phyloP scores from a whole-genome alignment of 30 jellyfish, hydroid and myxozoan genomes.

The Pelagia noctiluca region DNA sequence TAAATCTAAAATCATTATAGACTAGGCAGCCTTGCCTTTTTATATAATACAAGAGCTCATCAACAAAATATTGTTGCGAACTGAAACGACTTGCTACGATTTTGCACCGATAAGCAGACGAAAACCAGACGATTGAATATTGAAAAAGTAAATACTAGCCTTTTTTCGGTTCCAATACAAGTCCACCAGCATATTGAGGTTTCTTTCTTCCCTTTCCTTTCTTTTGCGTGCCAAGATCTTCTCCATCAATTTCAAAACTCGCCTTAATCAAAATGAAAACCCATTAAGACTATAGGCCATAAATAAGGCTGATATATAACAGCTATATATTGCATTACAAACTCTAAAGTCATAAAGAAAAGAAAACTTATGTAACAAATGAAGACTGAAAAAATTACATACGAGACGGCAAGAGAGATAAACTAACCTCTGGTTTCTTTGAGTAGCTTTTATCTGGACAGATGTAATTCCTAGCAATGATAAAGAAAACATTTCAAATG shows the following conservation, averaged over 20 bases:
- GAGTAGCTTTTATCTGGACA: conserved; percentile 85
- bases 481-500: background rate
- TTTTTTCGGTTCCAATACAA: conserved; percentile 96
- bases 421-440: conserved; percentile 66
- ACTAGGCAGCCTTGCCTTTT: too few species aligned
- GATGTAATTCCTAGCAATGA: conserved; percentile 65
- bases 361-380: background rate
- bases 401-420: background rate
- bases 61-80: too few species aligned
- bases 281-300: background rate
- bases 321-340: background rate
- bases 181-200: conserved; percentile 98
- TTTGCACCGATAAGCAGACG: background rate
- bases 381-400: background rate
- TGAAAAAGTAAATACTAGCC: conserved; percentile 43
- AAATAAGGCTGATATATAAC: background rate
- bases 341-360: background rate
- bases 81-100: too few species aligned
- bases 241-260: conserved; percentile 46
- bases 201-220: conserved; percentile 80
- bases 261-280: conserved; percentile 5
- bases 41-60: too few species aligned
- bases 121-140: background rate
- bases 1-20: too few species aligned
- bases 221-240: conserved; percentile 31